Base-by-base conservation (phyloP, 2,113 vertebrate species). In the Leptobrachium ailaonicum region DNA sequence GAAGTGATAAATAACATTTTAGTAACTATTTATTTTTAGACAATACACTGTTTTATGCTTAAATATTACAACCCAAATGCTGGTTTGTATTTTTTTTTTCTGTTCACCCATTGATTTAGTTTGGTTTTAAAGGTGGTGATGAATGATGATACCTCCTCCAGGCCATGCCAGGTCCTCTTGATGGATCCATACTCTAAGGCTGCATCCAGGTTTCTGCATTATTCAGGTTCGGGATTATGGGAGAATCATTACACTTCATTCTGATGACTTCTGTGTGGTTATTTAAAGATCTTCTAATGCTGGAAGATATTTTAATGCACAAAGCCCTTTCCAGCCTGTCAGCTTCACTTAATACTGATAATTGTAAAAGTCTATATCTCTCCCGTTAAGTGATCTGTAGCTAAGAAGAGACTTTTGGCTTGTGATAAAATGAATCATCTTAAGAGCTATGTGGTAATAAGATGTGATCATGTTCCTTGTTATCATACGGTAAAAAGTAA, bases 341-440 rank as follows among this genome's bases (percentile, higher is more conserved):
- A 83, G 82, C 75, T 86, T 82, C 79, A 76, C n/a, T 87, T 84
- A 86, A 86, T 82, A 77, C 20, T 82, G 78, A 84, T 88, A 86
- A 87, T 87, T 87, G 83, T 62, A 77, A 84, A 83, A 1, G 56
- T 4, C 76, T 54, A 82, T 66, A 50, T 77, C 66, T 75, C 78
- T 87, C 82, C 73, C 78, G 81, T 67, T 20, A 80, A 84, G 76
- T 45, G 70, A 77, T 71, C 85, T 87, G 82, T 84, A 84, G 81
- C 50, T 82, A 2, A 32, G 20, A 32, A 81, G 43, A 71, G 79
- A 75, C 64, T 82, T 68, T 43, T 0, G 77, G 83, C 42, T 47
- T 71, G 76, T 82, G 70, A 63, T 43, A 71, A 63, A 41, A 6
- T 60, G 44, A 50, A 70, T 70, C 53, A 60, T n/a, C 32, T 8